Evolutionary conservation across 2,113 vertebrate genomes (phyloP), one percentile per base, ranked within the genome.

Genomic region (Condylura cristata): DNA sequence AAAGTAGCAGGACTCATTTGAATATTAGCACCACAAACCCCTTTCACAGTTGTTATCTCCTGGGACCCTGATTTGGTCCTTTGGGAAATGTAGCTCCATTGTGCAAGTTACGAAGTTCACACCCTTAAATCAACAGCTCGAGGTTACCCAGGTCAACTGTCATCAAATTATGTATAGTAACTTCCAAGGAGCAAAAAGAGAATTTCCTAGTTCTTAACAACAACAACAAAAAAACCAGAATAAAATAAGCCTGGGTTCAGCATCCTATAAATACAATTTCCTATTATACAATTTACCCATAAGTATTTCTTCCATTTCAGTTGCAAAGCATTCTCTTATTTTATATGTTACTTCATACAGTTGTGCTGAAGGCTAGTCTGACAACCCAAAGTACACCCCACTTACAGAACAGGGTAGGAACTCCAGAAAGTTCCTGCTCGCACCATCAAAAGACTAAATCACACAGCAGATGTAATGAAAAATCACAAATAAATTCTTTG

Each of bases 171-270:
- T 63, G 41, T 39, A 37, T 13, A 61, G 20, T 61, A 28, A 58
- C 9, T 72, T 74, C 34, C 58, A 58, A 74, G 56, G n/a, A 70
- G 70, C 41, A 61, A 61, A 53, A 46, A 46, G 46, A 37, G 16
- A 22, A 17, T 70, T 48, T 91, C 88, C 24, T 63, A 28, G 74
- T 74, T 89, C 93, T 94, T 81, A 78, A 78, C 3, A 66, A 17
- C 0, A 16, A 71, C 74, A 30, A 17, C 20, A 26, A 58, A n/a
- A 86, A 91, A 41, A 94, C 13, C 74, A 68, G 48, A 72, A 34
- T 34, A 74, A 89, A 24, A 74, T 68, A 68, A 63, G 51, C 60
- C 44, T 48, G 22, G 8, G 26, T 78, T 82, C 44, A 28, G 34
- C 39, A 3, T 68, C 10, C 22, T 51, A 3, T 90, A 41, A 82